Evolutionary conservation across 2,888 invertebrate species (phyloP), one percentile per base, ranked within the genome.

Genomic region (Hydraecia micacea): DNA sequence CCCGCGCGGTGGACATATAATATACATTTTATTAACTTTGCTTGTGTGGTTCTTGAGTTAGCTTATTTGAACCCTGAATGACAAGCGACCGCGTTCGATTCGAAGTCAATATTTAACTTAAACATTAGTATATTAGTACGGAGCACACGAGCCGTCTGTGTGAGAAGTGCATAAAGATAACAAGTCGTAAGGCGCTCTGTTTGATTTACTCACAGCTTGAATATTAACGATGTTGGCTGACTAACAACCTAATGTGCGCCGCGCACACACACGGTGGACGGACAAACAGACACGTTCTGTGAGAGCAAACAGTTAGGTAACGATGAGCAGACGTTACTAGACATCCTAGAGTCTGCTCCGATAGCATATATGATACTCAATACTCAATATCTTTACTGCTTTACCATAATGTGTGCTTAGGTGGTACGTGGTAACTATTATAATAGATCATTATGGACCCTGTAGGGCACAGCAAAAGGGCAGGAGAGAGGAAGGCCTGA

Each of bases 381-480:
- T 36, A 36, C 36, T 36, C 4, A 46, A 46, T 36, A 36, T 36
- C 36, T 32, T 32, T 32, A 32, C 2, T 32, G 32, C 32, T 32
- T 32, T 32, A 32, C 32, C 32, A 32, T 32, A 32, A 32, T 32
- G 2, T 32, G 32, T 32, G 2, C 1, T 2, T 32, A 32, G 1
- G 2, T 32, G 2, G 0, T 36, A 3, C 4, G 4, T 4, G n/a
- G n/a, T n/a, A n/a, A 36, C 4, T 4, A 36, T 36, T 36, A 36
- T 39, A 4, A 36, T 36, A 36, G n/a, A n/a, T n/a, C n/a, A n/a
- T n/a, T 32, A 32, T 32, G 32, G 32, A 32, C 32, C 32, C 32
- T 2, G 2, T 32, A 2, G 32, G 2, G n/a, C n/a, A n/a, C n/a
- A 32, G 2, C 2, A 2, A 2, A 32, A 32, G 2, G 2, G 2